phyloP scores from a whole-genome alignment of 2,888 invertebrate genomes.

The Acleris cristana region DNA sequence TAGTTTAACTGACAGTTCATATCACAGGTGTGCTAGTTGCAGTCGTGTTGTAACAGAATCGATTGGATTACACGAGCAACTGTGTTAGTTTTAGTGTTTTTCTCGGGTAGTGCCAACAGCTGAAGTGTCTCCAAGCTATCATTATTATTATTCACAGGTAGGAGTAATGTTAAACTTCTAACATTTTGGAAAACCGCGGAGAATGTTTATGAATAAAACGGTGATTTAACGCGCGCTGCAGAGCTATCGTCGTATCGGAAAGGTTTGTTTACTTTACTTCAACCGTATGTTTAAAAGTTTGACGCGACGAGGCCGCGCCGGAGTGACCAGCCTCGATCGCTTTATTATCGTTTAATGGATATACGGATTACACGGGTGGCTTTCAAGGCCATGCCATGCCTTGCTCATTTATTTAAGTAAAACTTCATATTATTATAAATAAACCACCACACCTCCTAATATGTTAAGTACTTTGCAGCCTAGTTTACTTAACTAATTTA shows the following conservation, averaged over 20 bases:
- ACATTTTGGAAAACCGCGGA: background rate
- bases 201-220: conserved; percentile 1
- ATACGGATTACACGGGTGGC: conserved; percentile 6
- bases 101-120: background rate
- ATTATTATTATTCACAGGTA: too few relatives aligned
- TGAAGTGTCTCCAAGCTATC: too few relatives aligned
- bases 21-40: conserved; percentile 55
- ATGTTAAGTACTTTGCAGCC: conserved; percentile 16
- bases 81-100: conserved; percentile 7
- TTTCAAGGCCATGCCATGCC: conserved; percentile 22
- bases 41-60: conserved; percentile 53
- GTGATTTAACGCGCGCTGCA: conserved; percentile 3
- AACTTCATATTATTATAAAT: conserved; percentile 24
- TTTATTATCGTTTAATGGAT: conserved; percentile 27
- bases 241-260: conserved; percentile 14
- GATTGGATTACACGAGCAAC: conserved; percentile 1
- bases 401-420: conserved; percentile 28
- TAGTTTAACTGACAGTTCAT: conserved; percentile 63
- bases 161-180: background rate
- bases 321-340: conserved; percentile 15
- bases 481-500: background rate
- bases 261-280: conserved; percentile 36
- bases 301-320: conserved; percentile 24
- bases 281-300: conserved; percentile 29
- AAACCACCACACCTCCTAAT: conserved; percentile 23